Conservation (phyloP, 2,113 vertebrate species). For the Castor canadensis region DNA sequence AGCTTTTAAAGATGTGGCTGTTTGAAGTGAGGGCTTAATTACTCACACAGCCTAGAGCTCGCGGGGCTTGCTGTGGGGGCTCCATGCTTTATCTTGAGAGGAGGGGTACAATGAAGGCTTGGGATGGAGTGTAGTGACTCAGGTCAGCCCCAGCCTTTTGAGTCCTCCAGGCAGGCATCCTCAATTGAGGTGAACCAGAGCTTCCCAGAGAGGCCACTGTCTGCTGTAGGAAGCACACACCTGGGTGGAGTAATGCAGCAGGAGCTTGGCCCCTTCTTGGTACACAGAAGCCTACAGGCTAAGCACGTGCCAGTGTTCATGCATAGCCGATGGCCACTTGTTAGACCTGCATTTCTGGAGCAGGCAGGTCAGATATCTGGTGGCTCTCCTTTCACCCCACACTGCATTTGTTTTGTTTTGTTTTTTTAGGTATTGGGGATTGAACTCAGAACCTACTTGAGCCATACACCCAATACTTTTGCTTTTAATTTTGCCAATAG, state of each 20-base stretch:
- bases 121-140: neutral
- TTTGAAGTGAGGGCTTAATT: constrained; percentile 68
- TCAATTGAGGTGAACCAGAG: neutral
- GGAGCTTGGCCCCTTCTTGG: neutral
- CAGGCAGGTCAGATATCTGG: neutral
- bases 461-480: too few relatives aligned
- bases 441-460: too few relatives aligned
- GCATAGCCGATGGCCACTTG: neutral
- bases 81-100: neutral
- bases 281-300: neutral
- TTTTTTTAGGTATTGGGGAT: too few relatives aligned
- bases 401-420: too few relatives aligned
- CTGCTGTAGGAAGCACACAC: neutral
- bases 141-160: neutral
- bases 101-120: neutral
- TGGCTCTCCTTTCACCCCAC: accelerated
- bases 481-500: too few relatives aligned
- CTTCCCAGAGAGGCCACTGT: neutral
- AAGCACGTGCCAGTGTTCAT: neutral
- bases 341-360: neutral
- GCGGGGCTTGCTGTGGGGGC: constrained; percentile 41
- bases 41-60: constrained; percentile 19
- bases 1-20: constrained; percentile 65
- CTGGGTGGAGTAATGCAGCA: neutral
- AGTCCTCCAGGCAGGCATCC: neutral